phyloP scores from a whole-genome alignment of 2,113 vertebrate genomes.

The Engraulis encrasicolus region DNA sequence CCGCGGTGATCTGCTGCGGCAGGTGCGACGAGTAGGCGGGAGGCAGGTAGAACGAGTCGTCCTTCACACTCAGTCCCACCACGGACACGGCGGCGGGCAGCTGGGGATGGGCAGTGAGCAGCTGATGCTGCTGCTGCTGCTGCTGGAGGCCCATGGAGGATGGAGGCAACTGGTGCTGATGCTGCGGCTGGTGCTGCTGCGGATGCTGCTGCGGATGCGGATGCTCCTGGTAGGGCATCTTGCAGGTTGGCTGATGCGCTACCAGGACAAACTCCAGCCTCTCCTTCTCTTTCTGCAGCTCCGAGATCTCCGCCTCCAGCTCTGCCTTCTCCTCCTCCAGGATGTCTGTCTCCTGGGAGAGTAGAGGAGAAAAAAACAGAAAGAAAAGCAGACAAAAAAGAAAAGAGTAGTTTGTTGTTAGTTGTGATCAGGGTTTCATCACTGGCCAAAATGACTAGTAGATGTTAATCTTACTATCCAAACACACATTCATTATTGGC shows the following conservation, averaged over 20 bases:
- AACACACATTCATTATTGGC: no score
- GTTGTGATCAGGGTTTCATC: no score
- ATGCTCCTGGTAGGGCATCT: slow-evolving; percentile 88
- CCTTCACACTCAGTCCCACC: slow-evolving; percentile 81
- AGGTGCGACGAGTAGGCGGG: slow-evolving; percentile 77
- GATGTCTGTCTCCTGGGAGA: slow-evolving; percentile 89
- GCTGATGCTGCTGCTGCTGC: slow-evolving; percentile 48
- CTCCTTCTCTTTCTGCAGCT: slow-evolving; percentile 95
- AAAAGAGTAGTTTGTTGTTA: no score
- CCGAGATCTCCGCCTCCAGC: slow-evolving; percentile 92
- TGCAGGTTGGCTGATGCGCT: slow-evolving; percentile 91
- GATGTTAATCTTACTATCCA: no score
- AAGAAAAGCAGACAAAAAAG: no score
- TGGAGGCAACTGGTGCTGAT: no score
- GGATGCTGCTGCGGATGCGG: slow-evolving; percentile 63
- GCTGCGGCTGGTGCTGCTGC: slow-evolving; percentile 47
- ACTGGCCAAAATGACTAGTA: no score
- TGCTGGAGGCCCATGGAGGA: no score
- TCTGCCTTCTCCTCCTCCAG: slow-evolving; percentile 94
- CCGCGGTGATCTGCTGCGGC: slow-evolving; percentile 72
- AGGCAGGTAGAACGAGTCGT: slow-evolving; percentile 85
- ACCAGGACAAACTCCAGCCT: slow-evolving; percentile 92
- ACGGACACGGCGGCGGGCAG: slow-evolving; percentile 67
- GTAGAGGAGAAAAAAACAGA: no score
- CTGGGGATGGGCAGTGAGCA: slow-evolving; percentile 58